Evolutionary conservation across 2,888 invertebrate species (phyloP).

Genomic region (Caenorhabditis sulstoni): DNA sequence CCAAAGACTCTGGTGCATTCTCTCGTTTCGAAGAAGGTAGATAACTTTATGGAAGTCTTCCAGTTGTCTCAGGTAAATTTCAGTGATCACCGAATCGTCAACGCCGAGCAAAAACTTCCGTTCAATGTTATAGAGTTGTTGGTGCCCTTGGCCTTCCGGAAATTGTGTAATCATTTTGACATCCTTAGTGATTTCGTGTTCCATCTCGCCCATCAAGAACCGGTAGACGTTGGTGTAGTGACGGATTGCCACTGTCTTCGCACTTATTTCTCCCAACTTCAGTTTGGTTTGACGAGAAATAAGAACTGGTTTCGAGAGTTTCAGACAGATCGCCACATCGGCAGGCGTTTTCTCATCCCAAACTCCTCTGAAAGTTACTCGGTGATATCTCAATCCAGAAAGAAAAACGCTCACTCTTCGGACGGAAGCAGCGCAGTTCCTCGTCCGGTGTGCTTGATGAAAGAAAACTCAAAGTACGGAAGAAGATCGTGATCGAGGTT

Average conservation of each 20-base stretch:
- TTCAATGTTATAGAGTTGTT: constrained; percentile 26
- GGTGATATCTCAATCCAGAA: too few species aligned
- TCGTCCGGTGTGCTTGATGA: constrained; percentile 1
- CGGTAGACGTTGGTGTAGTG: constrained; percentile 43
- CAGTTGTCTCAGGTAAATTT: constrained; percentile 24
- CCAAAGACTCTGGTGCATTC: constrained; percentile 43
- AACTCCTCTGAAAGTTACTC: constrained; percentile 9
- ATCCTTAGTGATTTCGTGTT: neutral
- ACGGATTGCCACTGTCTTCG: constrained; percentile 11
- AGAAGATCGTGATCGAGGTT: constrained; percentile 5
- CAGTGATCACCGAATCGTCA: constrained; percentile 36
- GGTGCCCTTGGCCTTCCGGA: neutral
- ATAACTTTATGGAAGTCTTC: constrained; percentile 43
- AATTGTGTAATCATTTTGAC: constrained; percentile 37
- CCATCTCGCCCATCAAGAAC: constrained; percentile 12
- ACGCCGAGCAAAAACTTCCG: neutral
- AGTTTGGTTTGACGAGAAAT: constrained; percentile 13
- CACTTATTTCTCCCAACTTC: constrained; percentile 17
- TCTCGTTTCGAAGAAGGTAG: constrained; percentile 27
- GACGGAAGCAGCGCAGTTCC: constrained; percentile 7
- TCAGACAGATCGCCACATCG: constrained; percentile 11
- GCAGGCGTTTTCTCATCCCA: constrained; percentile 15
- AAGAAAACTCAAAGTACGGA: constrained; percentile 33
- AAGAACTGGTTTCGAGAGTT: constrained; percentile 22
- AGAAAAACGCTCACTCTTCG: too few species aligned